Base-by-base conservation (phyloP, 2,113 vertebrate species). In the Ophthalmolycus amberensis region DNA sequence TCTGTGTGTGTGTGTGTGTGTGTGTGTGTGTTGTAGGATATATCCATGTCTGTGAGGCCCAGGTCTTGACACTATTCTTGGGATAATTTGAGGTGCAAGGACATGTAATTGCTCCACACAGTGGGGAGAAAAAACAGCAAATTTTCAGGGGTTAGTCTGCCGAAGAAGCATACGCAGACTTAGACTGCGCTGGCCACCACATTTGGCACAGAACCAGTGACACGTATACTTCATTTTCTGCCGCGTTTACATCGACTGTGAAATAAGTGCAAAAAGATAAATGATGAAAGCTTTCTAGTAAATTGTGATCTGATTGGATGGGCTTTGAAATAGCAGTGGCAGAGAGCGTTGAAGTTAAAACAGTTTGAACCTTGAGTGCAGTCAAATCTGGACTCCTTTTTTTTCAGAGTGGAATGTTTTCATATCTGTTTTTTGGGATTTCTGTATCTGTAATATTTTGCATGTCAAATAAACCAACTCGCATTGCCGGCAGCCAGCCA, bases 401-500 rank as follows among this genome's bases (percentile, higher is more conserved):
- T 76, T 68, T 38, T 27, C 10, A 27, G 9, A 71, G 59, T 52
- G 6, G 3, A 73, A 27, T 10, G 50, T 73, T 11, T 42, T 54
- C 1, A 2, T n/a, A n/a, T 54, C 20, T 54, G n/a, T 54, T n/a
- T 58, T 58, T 56, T 3, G 34, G 34, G 44, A 52, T 22, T 22
- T 25, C 54, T 52, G 22, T 25, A 25, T 25, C 25, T 25, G 25
- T 56, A 32, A 67, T 42, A 76, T 37, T 77, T 1, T 67, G 40
- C 25, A 32, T 73, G 50, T 64, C 48, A 58, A 44, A 75, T 20
- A 66, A 69, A 56, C 66, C 38, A 56, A 46, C 58, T 68, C 56
- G 54, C 42, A 67, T 77, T 59, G 48, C 76, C 59, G 68, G 58
- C 66, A 78, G 80, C 72, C 67, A 74, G 56, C 80, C 58, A 62